Conservation (phyloP, 2,888 invertebrate genomes). For the Pyrocoelia pectoralis region DNA sequence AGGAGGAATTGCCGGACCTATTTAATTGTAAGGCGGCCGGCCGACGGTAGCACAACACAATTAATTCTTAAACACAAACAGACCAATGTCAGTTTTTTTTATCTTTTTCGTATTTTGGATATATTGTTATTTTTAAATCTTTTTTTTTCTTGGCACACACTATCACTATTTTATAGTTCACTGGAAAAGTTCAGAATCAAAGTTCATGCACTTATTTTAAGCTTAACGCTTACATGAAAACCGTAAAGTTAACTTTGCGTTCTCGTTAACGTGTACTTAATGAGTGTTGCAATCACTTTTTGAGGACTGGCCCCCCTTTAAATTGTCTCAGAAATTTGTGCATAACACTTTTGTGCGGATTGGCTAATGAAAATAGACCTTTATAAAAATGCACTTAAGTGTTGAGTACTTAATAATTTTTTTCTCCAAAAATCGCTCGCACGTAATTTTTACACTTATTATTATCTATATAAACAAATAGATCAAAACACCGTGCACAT, state of each 20-base stretch:
- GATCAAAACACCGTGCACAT: constrained; percentile 40
- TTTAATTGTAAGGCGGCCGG: constrained; percentile 29
- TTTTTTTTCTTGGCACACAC: constrained; percentile 34
- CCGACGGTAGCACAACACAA: constrained; percentile 18
- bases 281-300: too few species aligned
- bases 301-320: too few species aligned
- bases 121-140: constrained; percentile 19
- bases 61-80: constrained; percentile 9
- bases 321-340: too few species aligned
- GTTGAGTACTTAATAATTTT: background rate
- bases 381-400: background rate
- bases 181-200: constrained; percentile 19
- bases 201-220: constrained; percentile 22
- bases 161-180: constrained; percentile 36
- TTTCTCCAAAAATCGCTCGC: background rate
- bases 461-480: constrained; percentile 40
- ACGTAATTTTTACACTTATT: constrained; percentile 28
- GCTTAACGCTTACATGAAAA: background rate
- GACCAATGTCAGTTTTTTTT: constrained; percentile 6
- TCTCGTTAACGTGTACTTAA: too few species aligned
- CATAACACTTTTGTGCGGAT: too few species aligned
- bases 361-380: background rate
- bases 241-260: too few species aligned
- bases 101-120: constrained; percentile 1
- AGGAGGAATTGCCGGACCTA: constrained; percentile 28